Conservation (phyloP, 2,888 invertebrate genomes). For the Sesia bembeciformis region DNA sequence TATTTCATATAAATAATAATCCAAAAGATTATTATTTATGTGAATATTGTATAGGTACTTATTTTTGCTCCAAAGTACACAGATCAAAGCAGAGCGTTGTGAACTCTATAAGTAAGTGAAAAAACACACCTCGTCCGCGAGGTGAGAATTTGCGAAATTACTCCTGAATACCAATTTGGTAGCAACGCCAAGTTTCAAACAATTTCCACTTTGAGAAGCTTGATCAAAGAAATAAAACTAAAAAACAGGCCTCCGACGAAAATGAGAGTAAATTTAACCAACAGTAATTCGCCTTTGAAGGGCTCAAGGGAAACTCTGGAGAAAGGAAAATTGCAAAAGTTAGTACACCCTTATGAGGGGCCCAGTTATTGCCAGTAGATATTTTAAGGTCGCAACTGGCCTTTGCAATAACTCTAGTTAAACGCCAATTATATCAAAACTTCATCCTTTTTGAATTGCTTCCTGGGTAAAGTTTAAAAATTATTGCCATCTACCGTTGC, state of each 20-base stretch:
- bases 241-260: slow-evolving; percentile 59
- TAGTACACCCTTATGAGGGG: slow-evolving; percentile 60
- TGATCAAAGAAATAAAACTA: slow-evolving; percentile 72
- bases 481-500: background rate
- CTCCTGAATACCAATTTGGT: slow-evolving; percentile 61
- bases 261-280: slow-evolving; percentile 70
- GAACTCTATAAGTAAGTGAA: background rate
- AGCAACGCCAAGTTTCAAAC: slow-evolving; percentile 53
- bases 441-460: slow-evolving; percentile 17
- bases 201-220: slow-evolving; percentile 61
- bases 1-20: too few species aligned
- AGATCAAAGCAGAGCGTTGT: background rate
- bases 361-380: slow-evolving; percentile 46
- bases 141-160: slow-evolving; percentile 64
- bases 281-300: slow-evolving; percentile 69
- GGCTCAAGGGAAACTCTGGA: slow-evolving; percentile 44
- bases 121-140: slow-evolving; percentile 15
- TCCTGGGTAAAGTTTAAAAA: slow-evolving; percentile 6
- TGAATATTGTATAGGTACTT: too few species aligned
- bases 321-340: slow-evolving; percentile 69
- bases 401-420: slow-evolving; percentile 25
- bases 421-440: slow-evolving; percentile 31
- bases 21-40: too few species aligned
- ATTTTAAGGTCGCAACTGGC: slow-evolving; percentile 31
- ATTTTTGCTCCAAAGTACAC: background rate